A percentile compares a stretch with the other conserved stretches of the same genome.
phyloP scores from a whole-genome alignment of 2,113 vertebrate species.

The Rousettus leschenaultii region DNA sequence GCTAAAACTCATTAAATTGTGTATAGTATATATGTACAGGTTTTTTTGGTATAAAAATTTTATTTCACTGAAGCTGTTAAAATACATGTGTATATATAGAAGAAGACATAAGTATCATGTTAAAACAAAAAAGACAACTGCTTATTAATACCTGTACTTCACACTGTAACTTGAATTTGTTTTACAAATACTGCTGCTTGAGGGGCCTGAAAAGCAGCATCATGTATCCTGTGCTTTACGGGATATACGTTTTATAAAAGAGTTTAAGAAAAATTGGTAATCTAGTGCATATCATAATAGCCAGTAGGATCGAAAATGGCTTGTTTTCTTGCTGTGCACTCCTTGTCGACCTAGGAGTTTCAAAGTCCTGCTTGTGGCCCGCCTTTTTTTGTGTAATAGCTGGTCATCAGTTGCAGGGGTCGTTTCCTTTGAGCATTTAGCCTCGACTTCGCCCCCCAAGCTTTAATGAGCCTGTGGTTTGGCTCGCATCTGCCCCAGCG shows the following conservation, averaged over 20 bases:
- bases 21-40: background rate
- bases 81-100: background rate
- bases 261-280: no score
- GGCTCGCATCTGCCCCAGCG: background rate
- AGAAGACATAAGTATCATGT: background rate
- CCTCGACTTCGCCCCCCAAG: background rate
- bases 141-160: background rate
- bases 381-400: background rate
- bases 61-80: background rate
- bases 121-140: background rate
- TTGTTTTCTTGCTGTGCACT: background rate
- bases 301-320: background rate
- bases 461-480: background rate
- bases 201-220: no score
- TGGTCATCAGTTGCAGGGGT: background rate
- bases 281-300: accelerated
- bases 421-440: background rate
- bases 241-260: accelerated
- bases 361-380: background rate
- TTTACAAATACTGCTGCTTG: background rate
- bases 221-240: accelerated
- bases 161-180: background rate
- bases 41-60: background rate
- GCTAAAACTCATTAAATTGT: background rate
- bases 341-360: background rate